A percentile compares a stretch with the other conserved stretches of the same genome.
Evolutionary conservation across 2,888 invertebrate species (phyloP).

Genomic region (Nephrotoma appendiculata): DNA sequence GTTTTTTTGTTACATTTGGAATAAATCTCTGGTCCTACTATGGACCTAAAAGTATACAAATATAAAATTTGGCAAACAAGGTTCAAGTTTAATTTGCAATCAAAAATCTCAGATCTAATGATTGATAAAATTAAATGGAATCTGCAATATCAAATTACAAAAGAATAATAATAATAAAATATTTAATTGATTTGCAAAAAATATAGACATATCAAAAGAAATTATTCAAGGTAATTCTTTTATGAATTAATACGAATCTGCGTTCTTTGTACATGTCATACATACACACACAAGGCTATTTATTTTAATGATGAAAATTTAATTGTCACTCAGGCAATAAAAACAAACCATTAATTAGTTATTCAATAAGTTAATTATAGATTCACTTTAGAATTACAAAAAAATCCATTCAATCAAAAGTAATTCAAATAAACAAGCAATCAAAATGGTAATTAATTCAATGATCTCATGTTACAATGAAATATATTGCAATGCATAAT

Average conservation of each 20-base stretch:
- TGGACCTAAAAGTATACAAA: not conserved
- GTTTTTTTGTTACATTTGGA: no score
- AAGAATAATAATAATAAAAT: no score
- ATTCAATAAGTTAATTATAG: not conserved
- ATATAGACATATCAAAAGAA: not conserved
- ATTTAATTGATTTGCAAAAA: not conserved
- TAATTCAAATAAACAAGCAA: not conserved
- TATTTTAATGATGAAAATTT: not conserved
- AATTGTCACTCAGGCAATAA: not conserved
- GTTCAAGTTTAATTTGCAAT: no score
- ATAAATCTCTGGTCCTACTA: no score
- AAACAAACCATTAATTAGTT: not conserved
- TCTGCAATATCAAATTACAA: no score
- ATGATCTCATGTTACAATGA: not conserved
- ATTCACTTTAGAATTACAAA: not conserved
- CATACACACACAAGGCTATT: not conserved
- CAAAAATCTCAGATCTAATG: no score
- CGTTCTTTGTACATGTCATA: not conserved
- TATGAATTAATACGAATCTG: not conserved
- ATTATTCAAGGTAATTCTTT: not conserved
- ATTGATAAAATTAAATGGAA: no score
- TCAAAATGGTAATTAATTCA: not conserved
- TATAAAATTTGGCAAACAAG: not conserved
- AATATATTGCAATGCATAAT: not conserved
- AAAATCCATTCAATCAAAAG: not conserved